These are phyloP conservation scores for Diadophis punctatus DNA, from an alignment of 2,113 vertebrate genomes.

Conservation along the genomic window DNA sequence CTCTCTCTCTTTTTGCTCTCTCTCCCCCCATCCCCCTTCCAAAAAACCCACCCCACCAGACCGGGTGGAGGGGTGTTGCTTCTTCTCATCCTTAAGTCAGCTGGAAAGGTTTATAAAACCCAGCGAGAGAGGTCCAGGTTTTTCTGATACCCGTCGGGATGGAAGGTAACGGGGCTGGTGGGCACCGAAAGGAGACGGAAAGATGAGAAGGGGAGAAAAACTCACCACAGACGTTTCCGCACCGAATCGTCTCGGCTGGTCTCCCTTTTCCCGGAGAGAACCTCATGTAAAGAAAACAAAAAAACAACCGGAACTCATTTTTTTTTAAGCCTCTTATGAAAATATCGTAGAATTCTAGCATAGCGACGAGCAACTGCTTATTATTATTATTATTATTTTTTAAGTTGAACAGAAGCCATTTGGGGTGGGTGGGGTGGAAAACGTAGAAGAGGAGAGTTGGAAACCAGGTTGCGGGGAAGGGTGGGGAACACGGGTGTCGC, in stretches of 20 bases:
- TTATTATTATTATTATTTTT: background rate
- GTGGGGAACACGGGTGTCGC: background rate
- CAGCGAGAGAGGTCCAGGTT: too few species aligned
- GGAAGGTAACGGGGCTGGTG: too few species aligned
- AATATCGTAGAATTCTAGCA: conserved; percentile 37
- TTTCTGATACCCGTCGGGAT: too few species aligned
- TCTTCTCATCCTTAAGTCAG: too few species aligned
- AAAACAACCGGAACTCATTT: background rate
- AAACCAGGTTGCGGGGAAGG: background rate
- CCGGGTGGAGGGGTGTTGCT: too few species aligned
- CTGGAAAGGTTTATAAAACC: too few species aligned
- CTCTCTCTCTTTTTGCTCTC: background rate
- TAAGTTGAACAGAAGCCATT: conserved; percentile 70
- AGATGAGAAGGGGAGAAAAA: too few species aligned
- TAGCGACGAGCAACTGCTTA: conserved; percentile 15
- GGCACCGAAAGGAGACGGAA: too few species aligned
- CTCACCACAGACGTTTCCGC: too few species aligned
- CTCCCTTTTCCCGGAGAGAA: conserved; percentile 18
- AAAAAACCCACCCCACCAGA: too few species aligned
- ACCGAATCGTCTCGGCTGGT: too few species aligned
- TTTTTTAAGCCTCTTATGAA: conserved; percentile 19
- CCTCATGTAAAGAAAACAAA: conserved; percentile 44
- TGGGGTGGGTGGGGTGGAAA: background rate
- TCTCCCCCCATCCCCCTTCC: background rate
- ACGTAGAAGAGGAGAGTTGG: background rate